Conservation (phyloP, 2,888 invertebrate genomes). For the Archips xylosteana region DNA sequence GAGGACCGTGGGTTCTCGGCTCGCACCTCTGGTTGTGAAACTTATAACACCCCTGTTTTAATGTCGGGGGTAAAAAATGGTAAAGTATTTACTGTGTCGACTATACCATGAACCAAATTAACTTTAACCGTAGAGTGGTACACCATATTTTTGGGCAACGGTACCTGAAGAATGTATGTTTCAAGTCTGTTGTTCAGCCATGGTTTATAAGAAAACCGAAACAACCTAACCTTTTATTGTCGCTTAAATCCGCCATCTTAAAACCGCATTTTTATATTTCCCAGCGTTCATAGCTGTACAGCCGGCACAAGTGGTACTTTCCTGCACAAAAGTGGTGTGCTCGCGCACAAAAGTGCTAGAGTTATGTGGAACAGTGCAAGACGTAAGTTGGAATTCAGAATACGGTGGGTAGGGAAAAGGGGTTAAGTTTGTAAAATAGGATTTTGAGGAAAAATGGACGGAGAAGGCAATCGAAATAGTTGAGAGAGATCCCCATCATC, state of each 20-base stretch:
- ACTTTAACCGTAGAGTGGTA: too few relatives aligned
- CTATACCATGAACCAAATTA: too few relatives aligned
- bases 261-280: conserved; percentile 15
- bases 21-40: too few relatives aligned
- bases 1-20: too few relatives aligned
- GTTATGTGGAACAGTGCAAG: conserved; percentile 23
- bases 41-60: too few relatives aligned
- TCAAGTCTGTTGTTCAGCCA: not conserved
- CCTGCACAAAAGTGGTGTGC: conserved; percentile 22
- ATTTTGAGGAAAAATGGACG: too few relatives aligned
- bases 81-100: too few relatives aligned
- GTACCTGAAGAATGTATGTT: not conserved
- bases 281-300: conserved; percentile 12
- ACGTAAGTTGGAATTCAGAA: conserved; percentile 24
- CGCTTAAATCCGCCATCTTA: not conserved
- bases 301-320: conserved; percentile 24
- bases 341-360: conserved; percentile 21
- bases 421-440: not conserved
- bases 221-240: not conserved
- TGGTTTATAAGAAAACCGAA: too few relatives aligned
- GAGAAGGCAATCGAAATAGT: too few relatives aligned
- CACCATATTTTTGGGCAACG: too few relatives aligned
- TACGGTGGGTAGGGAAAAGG: not conserved
- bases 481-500: too few relatives aligned
- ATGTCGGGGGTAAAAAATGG: too few relatives aligned